phyloP scores from a whole-genome alignment of 1,140 invertebrate genomes.

The Listronotus oregonensis region DNA sequence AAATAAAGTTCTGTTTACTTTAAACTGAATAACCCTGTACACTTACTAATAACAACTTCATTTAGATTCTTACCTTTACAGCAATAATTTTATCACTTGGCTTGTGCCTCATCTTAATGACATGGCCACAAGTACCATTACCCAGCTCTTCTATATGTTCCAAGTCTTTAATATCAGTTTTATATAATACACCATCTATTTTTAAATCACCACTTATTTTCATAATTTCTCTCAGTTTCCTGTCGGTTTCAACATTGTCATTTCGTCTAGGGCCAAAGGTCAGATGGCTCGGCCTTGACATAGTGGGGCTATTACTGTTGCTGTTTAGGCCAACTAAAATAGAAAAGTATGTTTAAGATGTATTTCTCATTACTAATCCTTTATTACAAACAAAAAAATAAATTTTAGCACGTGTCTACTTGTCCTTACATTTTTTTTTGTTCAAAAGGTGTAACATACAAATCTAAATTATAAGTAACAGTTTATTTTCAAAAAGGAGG shows the following conservation, averaged over 20 bases:
- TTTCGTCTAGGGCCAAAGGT: conserved; percentile 43
- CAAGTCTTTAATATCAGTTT: conserved; percentile 85
- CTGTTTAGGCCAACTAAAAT: conserved; percentile 43
- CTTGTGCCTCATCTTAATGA: conserved; percentile 94
- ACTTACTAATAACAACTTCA: too few species aligned
- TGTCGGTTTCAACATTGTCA: conserved; percentile 57
- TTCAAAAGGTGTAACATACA: too few species aligned
- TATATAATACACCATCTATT: conserved; percentile 78
- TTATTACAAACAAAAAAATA: background rate
- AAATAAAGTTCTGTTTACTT: too few species aligned
- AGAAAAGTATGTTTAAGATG: background rate
- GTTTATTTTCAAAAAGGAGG: too few species aligned
- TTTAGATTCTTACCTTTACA: conserved; percentile 84
- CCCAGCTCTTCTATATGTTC: conserved; percentile 90
- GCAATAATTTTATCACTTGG: conserved; percentile 85
- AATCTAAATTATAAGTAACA: too few species aligned
- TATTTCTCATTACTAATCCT: background rate
- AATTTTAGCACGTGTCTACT: background rate
- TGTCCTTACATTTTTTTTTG: too few species aligned
- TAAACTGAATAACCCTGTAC: too few species aligned
- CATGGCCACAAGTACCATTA: conserved; percentile 96
- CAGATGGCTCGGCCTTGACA: conserved; percentile 44
- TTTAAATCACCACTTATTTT: conserved; percentile 81
- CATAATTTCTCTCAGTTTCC: conserved; percentile 60
- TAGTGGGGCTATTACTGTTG: conserved; percentile 39